Evolutionary conservation across 2,797 vertebrate species (phyloP).

Genomic region (Rallus crepitans): DNA sequence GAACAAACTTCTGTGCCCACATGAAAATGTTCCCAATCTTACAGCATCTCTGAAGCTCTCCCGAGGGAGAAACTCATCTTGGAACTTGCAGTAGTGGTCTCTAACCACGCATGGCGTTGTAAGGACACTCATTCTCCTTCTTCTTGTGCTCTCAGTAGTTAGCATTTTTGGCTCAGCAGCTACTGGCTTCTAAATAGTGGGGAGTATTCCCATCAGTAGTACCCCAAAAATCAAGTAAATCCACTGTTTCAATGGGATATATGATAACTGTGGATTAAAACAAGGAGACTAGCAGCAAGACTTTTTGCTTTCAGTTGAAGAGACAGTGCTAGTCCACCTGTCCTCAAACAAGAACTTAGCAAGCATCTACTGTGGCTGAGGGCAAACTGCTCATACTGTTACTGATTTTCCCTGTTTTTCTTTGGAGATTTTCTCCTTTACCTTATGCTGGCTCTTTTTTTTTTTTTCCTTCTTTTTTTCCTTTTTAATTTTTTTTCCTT

Average conservation of each 20-base stretch:
- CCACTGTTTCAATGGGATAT: background rate
- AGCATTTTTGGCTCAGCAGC: background rate
- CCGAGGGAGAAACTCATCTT: background rate
- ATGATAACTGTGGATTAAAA: background rate
- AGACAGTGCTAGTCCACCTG: rapidly evolving
- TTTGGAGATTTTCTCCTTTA: background rate
- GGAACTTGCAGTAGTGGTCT: background rate
- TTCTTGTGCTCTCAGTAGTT: background rate
- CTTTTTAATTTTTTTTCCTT: too few species aligned
- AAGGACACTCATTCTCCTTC: background rate
- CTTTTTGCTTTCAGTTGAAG: background rate
- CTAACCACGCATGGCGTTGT: rapidly evolving
- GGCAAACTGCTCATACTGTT: background rate
- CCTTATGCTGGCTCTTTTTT: background rate
- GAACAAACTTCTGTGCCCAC: background rate
- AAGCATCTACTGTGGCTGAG: background rate
- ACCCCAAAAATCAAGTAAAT: background rate
- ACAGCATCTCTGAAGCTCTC: background rate
- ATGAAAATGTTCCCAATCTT: background rate
- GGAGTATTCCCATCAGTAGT: background rate
- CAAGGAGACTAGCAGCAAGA: background rate
- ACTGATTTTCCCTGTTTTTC: background rate
- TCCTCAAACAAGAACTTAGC: background rate
- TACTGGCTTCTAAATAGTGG: background rate
- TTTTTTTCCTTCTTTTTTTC: too few species aligned